Percentiles rank a stretch among this genome's conserved stretches.
phyloP scores from a whole-genome alignment of 1,140 invertebrate species.

The Drosophila kikkawai region DNA sequence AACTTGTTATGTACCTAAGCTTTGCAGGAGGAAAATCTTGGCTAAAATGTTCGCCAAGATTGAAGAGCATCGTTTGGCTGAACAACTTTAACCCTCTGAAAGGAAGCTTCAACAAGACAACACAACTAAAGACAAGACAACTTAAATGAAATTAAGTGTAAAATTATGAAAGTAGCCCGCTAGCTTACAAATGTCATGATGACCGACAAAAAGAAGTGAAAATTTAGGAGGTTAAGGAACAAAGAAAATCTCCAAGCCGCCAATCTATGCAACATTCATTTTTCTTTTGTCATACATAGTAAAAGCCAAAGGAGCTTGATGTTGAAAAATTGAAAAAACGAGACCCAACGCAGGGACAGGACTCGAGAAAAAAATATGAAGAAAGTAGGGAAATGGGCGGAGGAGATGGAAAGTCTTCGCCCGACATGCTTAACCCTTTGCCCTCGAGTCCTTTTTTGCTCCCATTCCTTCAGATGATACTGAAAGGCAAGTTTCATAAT shows the following conservation, averaged over 20 bases:
- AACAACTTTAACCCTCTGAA: slow-evolving; percentile 27
- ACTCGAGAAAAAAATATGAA: slow-evolving; percentile 12
- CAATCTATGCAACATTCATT: slow-evolving; percentile 77
- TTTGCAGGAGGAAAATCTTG: slow-evolving; percentile 4
- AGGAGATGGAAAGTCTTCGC: slow-evolving; percentile 50
- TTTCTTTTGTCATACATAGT: slow-evolving; percentile 71
- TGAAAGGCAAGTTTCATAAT: slow-evolving; percentile 82
- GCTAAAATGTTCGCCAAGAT: slow-evolving; percentile 14
- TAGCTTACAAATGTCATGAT: slow-evolving; percentile 41
- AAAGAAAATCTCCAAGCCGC: slow-evolving; percentile 50
- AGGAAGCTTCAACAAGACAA: not conserved
- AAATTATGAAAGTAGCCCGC: slow-evolving; percentile 66
- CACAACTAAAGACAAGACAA: slow-evolving; percentile 13
- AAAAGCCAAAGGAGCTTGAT: slow-evolving; percentile 48
- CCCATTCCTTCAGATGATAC: slow-evolving; percentile 56
- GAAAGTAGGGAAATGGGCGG: slow-evolving; percentile 19
- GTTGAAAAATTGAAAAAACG: slow-evolving; percentile 82
- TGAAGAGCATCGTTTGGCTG: slow-evolving; percentile 30
- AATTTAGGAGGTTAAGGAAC: slow-evolving; percentile 6
- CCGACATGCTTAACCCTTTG: slow-evolving; percentile 74
- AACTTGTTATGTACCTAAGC: slow-evolving; percentile 46
- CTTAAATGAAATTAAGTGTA: slow-evolving; percentile 73
- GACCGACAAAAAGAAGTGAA: slow-evolving; percentile 4
- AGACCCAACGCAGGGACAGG: slow-evolving; percentile 58
- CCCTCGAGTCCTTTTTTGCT: slow-evolving; percentile 15